Evolutionary conservation across 1,140 invertebrate species (phyloP).

Genomic region (Tetramorium parvispinum): DNA sequence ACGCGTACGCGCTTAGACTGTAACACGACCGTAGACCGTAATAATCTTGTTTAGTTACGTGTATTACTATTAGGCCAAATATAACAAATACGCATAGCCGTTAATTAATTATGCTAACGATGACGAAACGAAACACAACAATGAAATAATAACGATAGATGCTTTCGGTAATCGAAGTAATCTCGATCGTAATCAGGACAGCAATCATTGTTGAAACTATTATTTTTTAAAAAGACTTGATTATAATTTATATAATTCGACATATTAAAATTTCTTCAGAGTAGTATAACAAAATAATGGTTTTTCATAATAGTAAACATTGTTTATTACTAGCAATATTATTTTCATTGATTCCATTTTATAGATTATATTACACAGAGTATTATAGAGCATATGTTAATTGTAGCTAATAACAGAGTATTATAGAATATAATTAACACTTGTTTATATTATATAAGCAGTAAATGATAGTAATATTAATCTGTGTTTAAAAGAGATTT

Average conservation of each 20-base stretch:
- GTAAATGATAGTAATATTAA: neutral
- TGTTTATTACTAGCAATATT: constrained; percentile 31
- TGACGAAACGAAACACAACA: constrained; percentile 28
- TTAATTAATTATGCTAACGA: constrained; percentile 65
- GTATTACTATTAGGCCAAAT: constrained; percentile 70
- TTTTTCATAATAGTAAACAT: neutral
- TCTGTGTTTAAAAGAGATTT: neutral
- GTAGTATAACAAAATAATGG: neutral
- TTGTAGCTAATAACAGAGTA: constrained; percentile 26
- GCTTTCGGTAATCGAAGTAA: constrained; percentile 48
- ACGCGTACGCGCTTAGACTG: constrained; percentile 67
- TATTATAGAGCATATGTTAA: constrained; percentile 22
- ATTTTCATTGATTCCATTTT: constrained; percentile 26
- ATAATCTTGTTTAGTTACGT: constrained; percentile 68
- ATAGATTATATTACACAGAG: constrained; percentile 19
- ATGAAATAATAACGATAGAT: constrained; percentile 47
- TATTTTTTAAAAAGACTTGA: neutral
- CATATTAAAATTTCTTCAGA: constrained; percentile 3
- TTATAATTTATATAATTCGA: neutral
- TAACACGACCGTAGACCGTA: constrained; percentile 53
- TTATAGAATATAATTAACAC: constrained; percentile 15
- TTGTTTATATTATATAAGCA: constrained; percentile 25
- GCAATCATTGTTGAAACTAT: neutral
- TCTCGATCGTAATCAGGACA: constrained; percentile 64
- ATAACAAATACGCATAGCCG: constrained; percentile 62